Evolutionary conservation across 2,888 invertebrate genomes (phyloP).

Genomic region (Xanthia togata): DNA sequence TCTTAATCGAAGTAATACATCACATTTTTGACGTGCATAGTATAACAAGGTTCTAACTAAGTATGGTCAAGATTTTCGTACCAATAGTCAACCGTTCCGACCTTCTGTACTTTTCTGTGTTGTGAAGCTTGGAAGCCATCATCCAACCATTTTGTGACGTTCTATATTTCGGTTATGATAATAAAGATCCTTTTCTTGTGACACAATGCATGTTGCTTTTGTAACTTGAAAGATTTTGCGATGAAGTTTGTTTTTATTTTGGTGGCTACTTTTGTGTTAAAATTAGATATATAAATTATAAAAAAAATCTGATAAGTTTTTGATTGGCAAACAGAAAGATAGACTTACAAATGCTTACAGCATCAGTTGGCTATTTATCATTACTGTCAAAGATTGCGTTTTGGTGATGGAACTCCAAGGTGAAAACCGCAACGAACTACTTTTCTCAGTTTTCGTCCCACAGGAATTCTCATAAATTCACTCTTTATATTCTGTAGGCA

Average conservation of each 20-base stretch:
- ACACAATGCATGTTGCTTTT: slow-evolving; percentile 22
- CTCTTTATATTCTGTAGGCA: background rate
- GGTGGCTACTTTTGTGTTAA: background rate
- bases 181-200: slow-evolving; percentile 33
- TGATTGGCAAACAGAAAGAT: background rate
- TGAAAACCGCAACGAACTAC: background rate
- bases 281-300: too few species aligned
- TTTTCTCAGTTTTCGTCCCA: background rate
- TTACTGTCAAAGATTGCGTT: background rate
- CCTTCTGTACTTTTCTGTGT: background rate
- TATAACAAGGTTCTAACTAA: background rate
- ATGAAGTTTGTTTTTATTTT: background rate
- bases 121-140: background rate
- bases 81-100: background rate
- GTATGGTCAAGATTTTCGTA: background rate
- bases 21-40: background rate
- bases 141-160: slow-evolving; percentile 18
- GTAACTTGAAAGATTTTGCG: slow-evolving; percentile 7
- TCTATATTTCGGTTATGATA: slow-evolving; percentile 17
- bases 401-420: background rate
- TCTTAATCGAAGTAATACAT: background rate
- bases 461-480: background rate
- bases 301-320: background rate
- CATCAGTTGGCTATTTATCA: background rate
- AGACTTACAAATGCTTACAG: background rate